phyloP scores from a whole-genome alignment of 64 coral and sea anemone species.

The Montipora sp. region DNA sequence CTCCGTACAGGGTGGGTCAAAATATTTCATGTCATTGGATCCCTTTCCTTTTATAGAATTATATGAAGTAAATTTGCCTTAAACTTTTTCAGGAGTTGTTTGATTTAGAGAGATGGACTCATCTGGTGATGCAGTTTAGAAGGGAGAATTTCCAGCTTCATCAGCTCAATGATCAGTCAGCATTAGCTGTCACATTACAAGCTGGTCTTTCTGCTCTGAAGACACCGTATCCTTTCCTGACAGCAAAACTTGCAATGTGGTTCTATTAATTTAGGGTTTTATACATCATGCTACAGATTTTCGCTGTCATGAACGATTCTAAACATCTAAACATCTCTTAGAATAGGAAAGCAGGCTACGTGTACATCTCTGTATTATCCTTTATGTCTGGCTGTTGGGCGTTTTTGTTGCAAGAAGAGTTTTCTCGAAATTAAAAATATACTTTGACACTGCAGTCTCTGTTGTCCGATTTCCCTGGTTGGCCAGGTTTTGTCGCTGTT shows the following conservation, averaged over 20 bases:
- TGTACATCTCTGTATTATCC: too few relatives aligned
- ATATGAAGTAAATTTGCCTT: background rate
- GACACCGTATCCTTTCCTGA: slow-evolving; percentile 94
- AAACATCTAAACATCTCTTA: too few relatives aligned
- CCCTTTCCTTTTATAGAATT: background rate
- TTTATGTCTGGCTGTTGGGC: too few relatives aligned
- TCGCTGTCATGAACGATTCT: too few relatives aligned
- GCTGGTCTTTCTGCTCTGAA: slow-evolving; percentile 96
- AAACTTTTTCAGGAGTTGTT: slow-evolving; percentile 79
- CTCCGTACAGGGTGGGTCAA: slow-evolving; percentile 79
- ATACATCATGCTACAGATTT: too few relatives aligned
- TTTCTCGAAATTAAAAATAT: too few relatives aligned
- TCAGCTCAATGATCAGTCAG: slow-evolving; percentile 91
- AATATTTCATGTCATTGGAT: background rate
- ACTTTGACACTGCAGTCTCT: too few relatives aligned
- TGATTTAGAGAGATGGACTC: slow-evolving; percentile 84
- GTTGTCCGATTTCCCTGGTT: too few relatives aligned
- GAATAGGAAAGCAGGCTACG: too few relatives aligned
- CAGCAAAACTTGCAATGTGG: background rate
- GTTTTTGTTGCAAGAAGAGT: too few relatives aligned
- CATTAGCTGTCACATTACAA: slow-evolving; percentile 90
- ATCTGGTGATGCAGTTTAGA: slow-evolving; percentile 89
- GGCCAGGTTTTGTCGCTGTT: too few relatives aligned
- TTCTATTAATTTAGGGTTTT: too few relatives aligned
- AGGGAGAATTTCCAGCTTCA: slow-evolving; percentile 96